Evolutionary conservation across 2,797 vertebrate genomes (phyloP), one percentile per base, ranked within the genome.

Genomic region (Paedocypris micromegethes): DNA sequence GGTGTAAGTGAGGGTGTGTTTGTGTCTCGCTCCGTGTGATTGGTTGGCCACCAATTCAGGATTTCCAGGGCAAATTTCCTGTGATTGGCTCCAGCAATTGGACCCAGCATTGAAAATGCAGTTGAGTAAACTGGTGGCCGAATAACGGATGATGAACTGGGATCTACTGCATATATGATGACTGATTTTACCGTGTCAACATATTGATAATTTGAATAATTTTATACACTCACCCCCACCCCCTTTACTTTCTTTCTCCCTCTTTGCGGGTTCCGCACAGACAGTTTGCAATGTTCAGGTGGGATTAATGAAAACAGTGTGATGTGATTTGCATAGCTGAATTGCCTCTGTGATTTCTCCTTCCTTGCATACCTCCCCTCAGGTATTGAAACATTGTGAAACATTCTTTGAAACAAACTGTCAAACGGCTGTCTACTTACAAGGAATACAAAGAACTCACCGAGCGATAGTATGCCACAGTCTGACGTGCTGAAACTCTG

Each of bases 391-490:
- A 82, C 60, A 69, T 83, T 87, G 84, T 66, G 72, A 82, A 85
- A 82, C 59, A 70, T 82, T 88, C 85, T 89, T 90, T 89, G 86
- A 88, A 88, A 88, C 81, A 78, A 79, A 84, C 86, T 89, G 88
- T 89, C 88, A 90, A 86, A 86, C 81, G 83, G 82, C 82, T 88
- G 83, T 86, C 82, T 86, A 84, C 82, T 83, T 84, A 86, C 77
- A 76, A 78, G 77, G 84, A 82, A 83, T 84, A 86, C 85, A 87
- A 85, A 87, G 84, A 85, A 82, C 84, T 86, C 79, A 81, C 72
- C 75, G 77, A 78, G 82, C 58, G 83, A 74, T 78, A 75, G 79
- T 74, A 83, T 72, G 77, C 77, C 69, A 56, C 70, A 76, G 75
- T 74, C 79, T 81, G 77, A 85, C 74, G 74, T 62, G 40, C 74